phyloP scores from a whole-genome alignment of 2,113 vertebrate species.

The Gymnarchus niloticus region DNA sequence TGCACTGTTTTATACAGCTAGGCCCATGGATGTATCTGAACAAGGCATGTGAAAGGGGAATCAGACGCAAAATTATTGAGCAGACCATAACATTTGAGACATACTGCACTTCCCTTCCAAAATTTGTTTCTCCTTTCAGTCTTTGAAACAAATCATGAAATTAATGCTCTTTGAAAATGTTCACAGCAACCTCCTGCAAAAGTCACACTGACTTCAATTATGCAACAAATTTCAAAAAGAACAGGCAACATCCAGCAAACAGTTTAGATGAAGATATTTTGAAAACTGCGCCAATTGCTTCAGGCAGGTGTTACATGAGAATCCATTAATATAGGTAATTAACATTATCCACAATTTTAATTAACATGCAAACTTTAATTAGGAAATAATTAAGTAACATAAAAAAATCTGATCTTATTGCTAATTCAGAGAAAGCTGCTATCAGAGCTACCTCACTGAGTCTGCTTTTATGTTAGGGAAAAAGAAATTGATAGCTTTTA shows the following conservation, averaged over 20 bases:
- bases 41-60: background rate
- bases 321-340: slow-evolving; percentile 97
- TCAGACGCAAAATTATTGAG: slow-evolving; percentile 16
- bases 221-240: slow-evolving; percentile 38
- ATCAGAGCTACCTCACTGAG: slow-evolving; percentile 26
- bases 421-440: slow-evolving; percentile 36
- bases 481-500: slow-evolving; percentile 26
- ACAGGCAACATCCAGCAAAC: slow-evolving; percentile 34
- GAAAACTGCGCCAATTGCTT: slow-evolving; percentile 87
- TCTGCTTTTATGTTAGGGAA: slow-evolving; percentile 30
- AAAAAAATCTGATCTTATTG: slow-evolving; percentile 85
- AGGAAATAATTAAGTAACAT: slow-evolving; percentile 91
- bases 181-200: slow-evolving; percentile 36
- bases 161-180: slow-evolving; percentile 31
- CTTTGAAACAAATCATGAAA: slow-evolving; percentile 32
- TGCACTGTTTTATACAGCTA: slow-evolving; percentile 33
- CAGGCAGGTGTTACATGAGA: slow-evolving; percentile 91
- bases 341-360: slow-evolving; percentile 96
- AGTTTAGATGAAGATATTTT: slow-evolving; percentile 91
- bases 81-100: slow-evolving; percentile 1
- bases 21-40: slow-evolving; percentile 28
- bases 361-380: slow-evolving; percentile 97
- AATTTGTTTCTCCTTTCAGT: slow-evolving; percentile 9
- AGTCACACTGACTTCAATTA: slow-evolving; percentile 35
- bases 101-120: slow-evolving; percentile 4